Base-by-base conservation (phyloP, 1,140 invertebrate genomes). In the Hyposmocoma kahamanoa region DNA sequence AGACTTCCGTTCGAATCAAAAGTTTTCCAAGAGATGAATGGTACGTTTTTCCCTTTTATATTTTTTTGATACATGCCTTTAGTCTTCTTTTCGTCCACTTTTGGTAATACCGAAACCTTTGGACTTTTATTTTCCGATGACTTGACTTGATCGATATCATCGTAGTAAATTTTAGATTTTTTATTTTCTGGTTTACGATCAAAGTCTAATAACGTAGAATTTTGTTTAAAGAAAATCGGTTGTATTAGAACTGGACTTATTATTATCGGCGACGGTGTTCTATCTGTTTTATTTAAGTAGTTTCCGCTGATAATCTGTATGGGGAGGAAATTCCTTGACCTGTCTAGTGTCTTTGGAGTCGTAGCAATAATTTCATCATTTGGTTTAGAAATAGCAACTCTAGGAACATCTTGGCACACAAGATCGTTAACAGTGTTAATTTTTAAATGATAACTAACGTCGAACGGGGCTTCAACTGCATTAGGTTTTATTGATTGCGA, bases 361-460 rank as follows among this genome's bases (percentile, higher is more conserved):
- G 1, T 11, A 34, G 20, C 13, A 19, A 30, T 17, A 19, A 21
- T 11, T 49, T 20, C 17, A 21, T 42, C 3, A 10, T 19, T 24
- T 39, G 21, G 10, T 17, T 28, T 26, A 11, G 3, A 3, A 13
- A 21, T 19, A 9, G 20, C 18, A 9, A 19, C 1, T 0, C 42
- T 19, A 15, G 47, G 22, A 9, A 13, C 8, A 22, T 49, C n/a
- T 30, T 49, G 36, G 22, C 17, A 42, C n/a, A 26, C 21, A 20
- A 39, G 18, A 42, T 54, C 49, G 32, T 50, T 51, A 6, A 52
- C 19, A 5, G 72, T 75, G 36, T 84, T 77, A 60, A 84, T 81
- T 76, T 78, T 84, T 56, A 84, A 70, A 56, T 67, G 81, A 62
- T 84, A 84, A 59, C 69, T 81, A n/a, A 84, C 71, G 39, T 81